phyloP scores from a whole-genome alignment of 2,888 invertebrate genomes.

The Drepana falcataria region DNA sequence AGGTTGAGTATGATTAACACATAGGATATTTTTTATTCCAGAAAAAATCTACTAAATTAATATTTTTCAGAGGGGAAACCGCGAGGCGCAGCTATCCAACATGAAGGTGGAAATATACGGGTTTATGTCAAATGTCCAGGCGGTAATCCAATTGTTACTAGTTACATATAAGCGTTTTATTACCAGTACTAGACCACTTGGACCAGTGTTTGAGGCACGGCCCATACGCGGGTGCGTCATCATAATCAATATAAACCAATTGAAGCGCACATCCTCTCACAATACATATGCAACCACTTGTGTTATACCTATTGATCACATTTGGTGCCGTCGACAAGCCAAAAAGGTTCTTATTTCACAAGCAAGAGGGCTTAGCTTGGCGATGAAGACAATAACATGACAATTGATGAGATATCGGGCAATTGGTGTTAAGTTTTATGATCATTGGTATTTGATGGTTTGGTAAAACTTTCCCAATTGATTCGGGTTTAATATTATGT shows the following conservation, averaged over 20 bases:
- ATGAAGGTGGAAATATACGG: too few species aligned
- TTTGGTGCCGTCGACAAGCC: conserved; percentile 27
- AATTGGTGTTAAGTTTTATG: neutral
- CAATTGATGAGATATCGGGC: neutral
- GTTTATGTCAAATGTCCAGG: too few species aligned
- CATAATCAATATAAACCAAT: conserved; percentile 66
- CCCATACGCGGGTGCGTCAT: conserved; percentile 45
- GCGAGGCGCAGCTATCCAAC: too few species aligned
- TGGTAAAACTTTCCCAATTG: neutral
- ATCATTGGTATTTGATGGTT: neutral
- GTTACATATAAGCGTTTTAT: conserved; percentile 3
- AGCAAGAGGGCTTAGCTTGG: neutral
- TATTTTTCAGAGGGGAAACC: too few species aligned
- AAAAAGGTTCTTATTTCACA: conserved; percentile 25
- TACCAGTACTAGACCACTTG: too few species aligned
- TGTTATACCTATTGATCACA: conserved; percentile 11
- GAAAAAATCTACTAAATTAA: too few species aligned
- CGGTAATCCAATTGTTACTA: neutral
- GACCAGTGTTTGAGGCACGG: conserved; percentile 1
- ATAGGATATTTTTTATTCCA: too few species aligned
- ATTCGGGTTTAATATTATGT: neutral
- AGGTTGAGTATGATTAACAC: too few species aligned
- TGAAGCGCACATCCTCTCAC: conserved; percentile 44
- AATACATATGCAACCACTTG: conserved; percentile 35
- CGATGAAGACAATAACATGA: neutral